These are phyloP conservation scores for Passer montanus DNA, from an alignment of 2,113 vertebrate species.

Conservation along the genomic window DNA sequence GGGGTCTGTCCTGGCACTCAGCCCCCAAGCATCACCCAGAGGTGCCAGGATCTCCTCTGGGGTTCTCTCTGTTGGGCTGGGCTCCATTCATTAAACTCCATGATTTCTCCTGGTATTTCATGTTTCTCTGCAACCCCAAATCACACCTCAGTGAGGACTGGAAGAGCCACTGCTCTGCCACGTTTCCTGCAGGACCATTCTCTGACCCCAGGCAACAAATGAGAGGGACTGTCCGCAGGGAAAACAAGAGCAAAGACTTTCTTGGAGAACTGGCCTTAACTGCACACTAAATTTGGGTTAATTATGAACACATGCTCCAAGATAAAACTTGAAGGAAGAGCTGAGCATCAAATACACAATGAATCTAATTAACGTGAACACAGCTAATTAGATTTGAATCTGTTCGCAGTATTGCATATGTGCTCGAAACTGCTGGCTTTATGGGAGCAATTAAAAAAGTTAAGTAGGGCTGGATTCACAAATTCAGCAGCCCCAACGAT, in stretches of 20 bases:
- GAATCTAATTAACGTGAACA: conserved; percentile 59
- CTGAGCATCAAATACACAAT: conserved; percentile 47
- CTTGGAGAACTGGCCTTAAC: not conserved
- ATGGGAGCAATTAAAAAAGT: conserved; percentile 58
- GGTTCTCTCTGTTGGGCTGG: not conserved
- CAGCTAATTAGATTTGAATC: conserved; percentile 66
- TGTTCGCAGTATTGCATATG: not conserved
- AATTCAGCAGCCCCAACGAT: conserved; percentile 7
- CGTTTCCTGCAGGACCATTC: not conserved
- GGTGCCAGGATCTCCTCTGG: not conserved
- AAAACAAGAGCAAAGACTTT: not conserved
- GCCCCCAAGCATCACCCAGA: not conserved
- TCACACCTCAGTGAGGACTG: not conserved
- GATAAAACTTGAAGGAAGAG: conserved; percentile 55
- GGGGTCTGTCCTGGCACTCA: not conserved
- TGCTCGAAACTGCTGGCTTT: conserved; percentile 20
- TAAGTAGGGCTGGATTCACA: conserved; percentile 44
- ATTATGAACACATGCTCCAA: conserved; percentile 40
- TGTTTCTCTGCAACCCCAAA: not conserved
- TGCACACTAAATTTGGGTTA: conserved; percentile 48
- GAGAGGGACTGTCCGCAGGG: not conserved
- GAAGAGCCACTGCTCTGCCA: not conserved
- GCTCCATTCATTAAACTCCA: not conserved
- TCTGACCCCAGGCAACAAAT: not conserved
- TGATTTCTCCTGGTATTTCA: not conserved